Base-by-base conservation (phyloP, 2,113 vertebrate species). In the Oxygymnocypris stewartii region DNA sequence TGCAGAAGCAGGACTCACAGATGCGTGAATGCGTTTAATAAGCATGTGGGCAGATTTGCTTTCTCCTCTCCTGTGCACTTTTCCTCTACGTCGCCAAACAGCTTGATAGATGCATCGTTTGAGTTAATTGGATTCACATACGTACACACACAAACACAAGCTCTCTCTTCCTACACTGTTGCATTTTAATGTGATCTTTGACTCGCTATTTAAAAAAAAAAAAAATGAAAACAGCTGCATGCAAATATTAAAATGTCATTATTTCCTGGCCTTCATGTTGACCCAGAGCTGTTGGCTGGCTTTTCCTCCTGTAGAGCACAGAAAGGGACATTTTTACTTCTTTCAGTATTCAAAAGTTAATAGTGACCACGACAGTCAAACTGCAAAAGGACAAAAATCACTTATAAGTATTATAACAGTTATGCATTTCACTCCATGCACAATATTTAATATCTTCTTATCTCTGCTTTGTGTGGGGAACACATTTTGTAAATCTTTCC, bases 101-200 rank as follows among this genome's bases (percentile, higher is more conserved):
- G 77, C 49, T 79, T 59, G 77, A 57, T 85, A 87, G 91, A 92
- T 90, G 85, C 37, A 69, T 35, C 87, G 89, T 80, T 78, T 47
- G 42, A 35, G 88, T 85, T 92, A 92, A 92, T 92, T 91, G 88
- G 90, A 92, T 90, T 84, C 85, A 89, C 84, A 82, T 82, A 86
- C 79, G 79, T 71, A 51, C 69, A 54, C 69, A 59, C 84, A 78
- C 85, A 88, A 79, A 81, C 82, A 76, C 69, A 59, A 51, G 20
- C 42, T 25, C 73, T 14, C 73, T 25, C 23, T 44, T n/a, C 73
- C 40, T 28, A 12, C 73, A 76, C 42, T 83, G 89, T 79, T 88
- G 86, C 89, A 91, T 92, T 84, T 87, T 91, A 91, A 93, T 91
- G 88, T 92, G 89, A 84, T 91, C 84, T 90, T 94, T 92, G 85